A percentile compares a stretch with the other conserved stretches of the same genome.
Conservation (phyloP, 2,888 invertebrate genomes). For the Ormyrus nitidulus region DNA sequence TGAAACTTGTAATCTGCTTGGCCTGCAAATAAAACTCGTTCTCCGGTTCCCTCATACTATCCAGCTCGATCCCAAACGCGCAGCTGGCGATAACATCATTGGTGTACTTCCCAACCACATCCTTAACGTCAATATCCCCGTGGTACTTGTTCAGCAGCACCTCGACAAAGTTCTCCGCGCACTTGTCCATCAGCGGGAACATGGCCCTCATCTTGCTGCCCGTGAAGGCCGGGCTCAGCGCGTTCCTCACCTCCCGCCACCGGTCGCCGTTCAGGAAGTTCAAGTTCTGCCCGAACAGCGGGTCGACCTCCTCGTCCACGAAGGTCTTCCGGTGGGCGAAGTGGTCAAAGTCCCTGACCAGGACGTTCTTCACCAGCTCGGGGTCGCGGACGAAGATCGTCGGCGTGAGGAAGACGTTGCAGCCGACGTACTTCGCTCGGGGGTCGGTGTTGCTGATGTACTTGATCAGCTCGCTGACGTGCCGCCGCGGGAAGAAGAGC, state of each 20-base stretch:
- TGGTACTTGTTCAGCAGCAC: constrained; percentile 19
- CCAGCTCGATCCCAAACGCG: constrained; percentile 63
- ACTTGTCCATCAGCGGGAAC: constrained; percentile 75
- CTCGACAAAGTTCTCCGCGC: constrained; percentile 65
- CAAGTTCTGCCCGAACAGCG: constrained; percentile 61
- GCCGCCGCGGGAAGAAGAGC: constrained; percentile 26
- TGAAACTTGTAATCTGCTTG: constrained; percentile 40
- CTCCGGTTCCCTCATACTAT: constrained; percentile 63
- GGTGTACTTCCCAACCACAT: constrained; percentile 61
- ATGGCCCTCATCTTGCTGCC: constrained; percentile 78
- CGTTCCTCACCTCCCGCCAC: constrained; percentile 77
- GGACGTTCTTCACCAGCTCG: constrained; percentile 66
- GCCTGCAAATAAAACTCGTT: constrained; percentile 65
- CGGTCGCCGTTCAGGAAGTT: constrained; percentile 71
- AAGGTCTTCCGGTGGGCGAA: constrained; percentile 66
- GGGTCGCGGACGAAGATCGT: constrained; percentile 60
- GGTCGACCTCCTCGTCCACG: constrained; percentile 59
- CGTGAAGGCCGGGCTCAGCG: constrained; percentile 78
- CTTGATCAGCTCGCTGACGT: constrained; percentile 17
- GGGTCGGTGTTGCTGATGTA: constrained; percentile 12
- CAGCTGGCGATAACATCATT: constrained; percentile 54
- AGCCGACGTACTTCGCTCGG: constrained; percentile 40
- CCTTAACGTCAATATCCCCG: constrained; percentile 63
- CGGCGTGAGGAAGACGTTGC: constrained; percentile 4
- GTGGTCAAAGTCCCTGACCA: constrained; percentile 67